Evolutionary conservation across 2,888 invertebrate species (phyloP), one percentile per base, ranked within the genome.

Genomic region (Noctua pronuba): DNA sequence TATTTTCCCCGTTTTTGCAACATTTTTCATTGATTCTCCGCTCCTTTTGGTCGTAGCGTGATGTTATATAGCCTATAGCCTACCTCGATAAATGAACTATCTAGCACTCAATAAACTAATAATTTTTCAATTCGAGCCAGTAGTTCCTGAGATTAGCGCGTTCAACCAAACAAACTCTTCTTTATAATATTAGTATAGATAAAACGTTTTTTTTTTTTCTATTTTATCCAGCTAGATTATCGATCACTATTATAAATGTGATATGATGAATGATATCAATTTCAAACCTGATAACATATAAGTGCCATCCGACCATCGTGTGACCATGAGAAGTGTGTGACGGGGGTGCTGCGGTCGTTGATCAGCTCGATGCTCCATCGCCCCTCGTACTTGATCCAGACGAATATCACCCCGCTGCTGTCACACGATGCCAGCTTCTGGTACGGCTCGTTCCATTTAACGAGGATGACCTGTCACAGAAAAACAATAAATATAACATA

Each of bases 321-420:
- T 0, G 99, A 99, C 99, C 99, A 99, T 31, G 99, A 98, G 97
- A 99, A 99, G 95, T 99, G 99, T 31, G 99, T 99, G 82, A 99
- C 99, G 66, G 99, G 99, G 0, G 99, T 99, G 93, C 98, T 99
- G 65, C 99, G 97, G 96, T 99, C 99, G 95, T 99, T 99, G 94
- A 99, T 99, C 88, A 99, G 97, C 95, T 99, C 99, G 91, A 99
- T 99, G 88, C 99, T 99, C 99, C 99, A 99, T 66, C 99, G 97
- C 64, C 99, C 99, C 94, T 99, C 99, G 95, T 99, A 99, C 94
- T 99, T 99, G 92, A 99, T 99, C 99, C 99, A 99, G 44, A 99
- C 99, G 95, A 99, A 99, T 93, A 99, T 99, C 78, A 99, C 99
- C 2, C 99, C 99, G 4, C 99, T 99, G 91, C 98, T 98, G 97